A percentile compares a stretch with the other conserved stretches of the same genome.
Evolutionary conservation across 2,888 invertebrate genomes (phyloP).

Genomic region (Pimpla rufipes): DNA sequence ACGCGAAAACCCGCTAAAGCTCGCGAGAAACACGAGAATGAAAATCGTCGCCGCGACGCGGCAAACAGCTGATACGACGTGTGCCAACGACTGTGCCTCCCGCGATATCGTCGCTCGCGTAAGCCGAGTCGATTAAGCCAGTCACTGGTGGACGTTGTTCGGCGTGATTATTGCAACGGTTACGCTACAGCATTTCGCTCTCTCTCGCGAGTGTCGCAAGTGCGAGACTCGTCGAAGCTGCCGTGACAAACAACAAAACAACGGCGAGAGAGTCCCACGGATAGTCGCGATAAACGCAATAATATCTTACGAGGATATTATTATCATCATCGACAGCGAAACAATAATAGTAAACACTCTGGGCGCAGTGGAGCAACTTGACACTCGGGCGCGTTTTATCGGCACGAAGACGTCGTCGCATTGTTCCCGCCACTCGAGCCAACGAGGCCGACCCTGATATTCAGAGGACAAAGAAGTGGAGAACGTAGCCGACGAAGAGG

Average conservation of each 20-base stretch:
- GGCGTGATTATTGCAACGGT: neutral
- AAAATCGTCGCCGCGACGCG: neutral
- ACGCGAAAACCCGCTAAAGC: too few species aligned
- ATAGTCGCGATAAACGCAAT: conserved; percentile 1
- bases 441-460: too few species aligned
- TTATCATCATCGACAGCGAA: neutral
- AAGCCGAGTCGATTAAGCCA: neutral
- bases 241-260: neutral
- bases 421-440: too few species aligned
- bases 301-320: conserved; percentile 11
- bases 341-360: neutral
- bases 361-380: neutral
- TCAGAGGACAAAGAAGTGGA: conserved; percentile 77
- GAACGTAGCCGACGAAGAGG: conserved; percentile 76
- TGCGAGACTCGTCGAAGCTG: neutral
- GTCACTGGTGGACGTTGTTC: neutral
- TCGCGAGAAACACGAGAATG: neutral
- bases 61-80: neutral
- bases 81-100: neutral
- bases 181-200: neutral
- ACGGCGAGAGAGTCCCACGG: neutral
- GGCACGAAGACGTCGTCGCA: too few species aligned
- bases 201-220: conserved; percentile 6
- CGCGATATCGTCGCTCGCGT: neutral
- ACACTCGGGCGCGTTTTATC: too few species aligned